Conservation (phyloP, 2,888 invertebrate species). For the Onthophagus sagittarius region DNA sequence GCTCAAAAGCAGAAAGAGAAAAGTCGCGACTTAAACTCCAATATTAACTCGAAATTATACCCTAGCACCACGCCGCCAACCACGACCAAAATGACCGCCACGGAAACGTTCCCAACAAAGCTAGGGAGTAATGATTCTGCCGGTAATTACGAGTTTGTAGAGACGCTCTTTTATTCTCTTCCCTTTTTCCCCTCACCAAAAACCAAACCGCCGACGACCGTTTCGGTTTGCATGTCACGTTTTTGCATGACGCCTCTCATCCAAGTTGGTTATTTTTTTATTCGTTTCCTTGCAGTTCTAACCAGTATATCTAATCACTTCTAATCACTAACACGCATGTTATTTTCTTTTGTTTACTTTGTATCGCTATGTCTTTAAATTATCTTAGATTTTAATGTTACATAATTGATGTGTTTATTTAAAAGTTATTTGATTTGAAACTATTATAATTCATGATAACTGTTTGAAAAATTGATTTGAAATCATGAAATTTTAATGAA, state of each 20-base stretch:
- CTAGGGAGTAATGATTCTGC: neutral
- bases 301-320: neutral
- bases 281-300: neutral
- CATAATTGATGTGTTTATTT: too few species aligned
- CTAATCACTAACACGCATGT: neutral
- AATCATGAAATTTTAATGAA: too few species aligned
- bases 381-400: too few species aligned
- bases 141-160: neutral
- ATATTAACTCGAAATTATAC: slow-evolving; percentile 44
- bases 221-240: slow-evolving; percentile 21
- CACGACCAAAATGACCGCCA: slow-evolving; percentile 23
- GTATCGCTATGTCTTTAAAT: too few species aligned
- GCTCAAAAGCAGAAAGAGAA: slow-evolving; percentile 48
- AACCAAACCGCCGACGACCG: slow-evolving; percentile 25
- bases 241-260: slow-evolving; percentile 8
- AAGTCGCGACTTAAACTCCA: slow-evolving; percentile 48
- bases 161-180: neutral
- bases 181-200: too few species aligned
- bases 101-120: neutral
- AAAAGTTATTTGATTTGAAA: too few species aligned
- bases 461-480: too few species aligned
- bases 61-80: slow-evolving; percentile 39
- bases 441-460: too few species aligned
- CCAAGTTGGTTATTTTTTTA: neutral
- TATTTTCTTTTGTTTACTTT: neutral